Conservation (phyloP, 2,797 vertebrate genomes). For the Poecile montanus region DNA sequence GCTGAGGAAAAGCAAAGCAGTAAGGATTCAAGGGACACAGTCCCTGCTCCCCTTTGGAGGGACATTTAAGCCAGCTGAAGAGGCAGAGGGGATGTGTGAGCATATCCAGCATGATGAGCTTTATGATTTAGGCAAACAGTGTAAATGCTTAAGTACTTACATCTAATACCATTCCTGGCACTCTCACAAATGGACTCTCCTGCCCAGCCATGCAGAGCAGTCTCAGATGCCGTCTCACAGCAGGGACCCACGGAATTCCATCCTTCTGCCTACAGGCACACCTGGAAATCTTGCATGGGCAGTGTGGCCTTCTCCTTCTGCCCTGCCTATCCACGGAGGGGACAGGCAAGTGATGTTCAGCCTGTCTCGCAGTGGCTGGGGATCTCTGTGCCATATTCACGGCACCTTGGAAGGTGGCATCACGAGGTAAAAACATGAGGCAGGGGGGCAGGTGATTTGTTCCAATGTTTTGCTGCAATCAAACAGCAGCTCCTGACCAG, state of each 20-base stretch:
- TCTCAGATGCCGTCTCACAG: not conserved
- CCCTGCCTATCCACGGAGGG: not conserved
- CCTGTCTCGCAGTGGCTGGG: accelerated
- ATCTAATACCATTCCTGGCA: not conserved
- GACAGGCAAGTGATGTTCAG: not conserved
- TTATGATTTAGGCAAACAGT: slow-evolving; percentile 20
- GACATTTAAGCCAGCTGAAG: not conserved
- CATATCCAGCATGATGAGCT: not conserved
- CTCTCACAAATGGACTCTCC: not conserved
- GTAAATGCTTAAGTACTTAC: not conserved
- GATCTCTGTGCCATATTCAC: accelerated
- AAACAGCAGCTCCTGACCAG: not conserved
- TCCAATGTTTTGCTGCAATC: not conserved
- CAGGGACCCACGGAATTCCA: not conserved
- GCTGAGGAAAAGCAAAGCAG: not conserved
- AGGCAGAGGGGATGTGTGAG: not conserved
- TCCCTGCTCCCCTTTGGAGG: not conserved
- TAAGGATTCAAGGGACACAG: not conserved
- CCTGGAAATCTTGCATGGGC: not conserved
- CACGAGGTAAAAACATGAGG: accelerated
- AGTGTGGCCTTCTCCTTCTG: not conserved
- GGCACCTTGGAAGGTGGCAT: not conserved
- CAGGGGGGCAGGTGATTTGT: not conserved
- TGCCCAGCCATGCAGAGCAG: not conserved
- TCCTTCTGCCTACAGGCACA: not conserved